phyloP scores from a whole-genome alignment of 1,140 invertebrate species.

The Drosophila mayri region DNA sequence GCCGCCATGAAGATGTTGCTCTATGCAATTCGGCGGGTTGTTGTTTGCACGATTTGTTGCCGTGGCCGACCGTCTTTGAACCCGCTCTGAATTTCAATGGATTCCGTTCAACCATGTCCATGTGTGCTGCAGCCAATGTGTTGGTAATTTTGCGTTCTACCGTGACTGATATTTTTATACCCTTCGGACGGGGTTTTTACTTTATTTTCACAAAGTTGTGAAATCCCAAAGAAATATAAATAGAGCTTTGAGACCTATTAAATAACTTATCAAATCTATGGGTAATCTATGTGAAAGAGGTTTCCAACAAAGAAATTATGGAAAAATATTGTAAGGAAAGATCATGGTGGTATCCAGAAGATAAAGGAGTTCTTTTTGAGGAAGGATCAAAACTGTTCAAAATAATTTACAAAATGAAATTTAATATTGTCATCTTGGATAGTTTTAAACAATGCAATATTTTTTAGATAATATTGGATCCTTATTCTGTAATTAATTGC shows the following conservation, averaged over 20 bases:
- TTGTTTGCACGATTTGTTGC: constrained; percentile 80
- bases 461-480: no score
- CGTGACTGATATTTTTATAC: constrained; percentile 74
- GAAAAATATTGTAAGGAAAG: no score
- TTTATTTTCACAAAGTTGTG: constrained; percentile 5
- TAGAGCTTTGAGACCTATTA: constrained; percentile 1
- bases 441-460: no score
- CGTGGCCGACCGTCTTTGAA: constrained; percentile 66
- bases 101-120: constrained; percentile 44
- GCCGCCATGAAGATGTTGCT: constrained; percentile 44
- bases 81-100: constrained; percentile 76
- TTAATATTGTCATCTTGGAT: no score
- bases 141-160: constrained; percentile 66
- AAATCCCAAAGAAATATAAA: constrained; percentile 1
- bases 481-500: background rate
- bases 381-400: no score
- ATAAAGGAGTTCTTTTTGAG: no score
- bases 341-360: no score
- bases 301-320: no score
- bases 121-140: constrained; percentile 46
- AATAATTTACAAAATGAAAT: no score
- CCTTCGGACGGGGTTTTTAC: constrained; percentile 3
- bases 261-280: background rate
- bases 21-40: constrained; percentile 51
- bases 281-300: background rate